Evolutionary conservation across 1,140 invertebrate genomes (phyloP).

Genomic region (Polypedilum vanderplanki): DNA sequence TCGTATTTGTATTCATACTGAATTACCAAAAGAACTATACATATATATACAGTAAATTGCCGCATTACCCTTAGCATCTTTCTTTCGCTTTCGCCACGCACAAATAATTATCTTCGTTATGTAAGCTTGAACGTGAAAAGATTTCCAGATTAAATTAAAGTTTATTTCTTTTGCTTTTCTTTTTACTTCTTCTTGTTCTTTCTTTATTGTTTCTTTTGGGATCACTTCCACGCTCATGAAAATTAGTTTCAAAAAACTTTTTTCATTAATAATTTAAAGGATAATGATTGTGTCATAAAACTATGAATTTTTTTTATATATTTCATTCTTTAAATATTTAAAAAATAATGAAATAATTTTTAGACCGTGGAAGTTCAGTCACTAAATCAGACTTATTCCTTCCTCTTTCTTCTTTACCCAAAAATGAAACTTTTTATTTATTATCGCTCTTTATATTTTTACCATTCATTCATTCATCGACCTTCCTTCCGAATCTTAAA

Average conservation of each 20-base stretch:
- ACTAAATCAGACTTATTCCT: background rate
- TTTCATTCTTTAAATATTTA: background rate
- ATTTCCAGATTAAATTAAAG: background rate
- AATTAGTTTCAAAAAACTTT: too few species aligned
- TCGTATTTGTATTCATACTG: constrained; percentile 1
- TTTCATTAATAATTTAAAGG: background rate
- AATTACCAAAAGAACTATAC: background rate
- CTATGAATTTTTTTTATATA: background rate
- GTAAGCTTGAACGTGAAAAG: constrained; percentile 22
- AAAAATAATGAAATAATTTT: background rate
- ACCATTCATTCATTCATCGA: too few species aligned
- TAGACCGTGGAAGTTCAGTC: background rate
- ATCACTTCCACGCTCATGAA: background rate
- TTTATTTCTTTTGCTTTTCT: constrained; percentile 6
- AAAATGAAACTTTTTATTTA: too few species aligned
- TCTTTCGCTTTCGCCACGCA: constrained; percentile 11
- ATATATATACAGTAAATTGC: background rate
- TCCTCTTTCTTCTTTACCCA: too few species aligned
- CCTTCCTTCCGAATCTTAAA: background rate
- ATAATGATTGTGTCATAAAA: background rate
- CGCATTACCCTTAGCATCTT: background rate
- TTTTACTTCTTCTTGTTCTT: background rate
- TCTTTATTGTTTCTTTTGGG: background rate
- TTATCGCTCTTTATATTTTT: background rate
- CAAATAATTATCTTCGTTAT: constrained; percentile 29